Evolutionary conservation across 2,113 vertebrate species (phyloP), one percentile per base, ranked within the genome.

Genomic region (Sminthopsis crassicaudata): DNA sequence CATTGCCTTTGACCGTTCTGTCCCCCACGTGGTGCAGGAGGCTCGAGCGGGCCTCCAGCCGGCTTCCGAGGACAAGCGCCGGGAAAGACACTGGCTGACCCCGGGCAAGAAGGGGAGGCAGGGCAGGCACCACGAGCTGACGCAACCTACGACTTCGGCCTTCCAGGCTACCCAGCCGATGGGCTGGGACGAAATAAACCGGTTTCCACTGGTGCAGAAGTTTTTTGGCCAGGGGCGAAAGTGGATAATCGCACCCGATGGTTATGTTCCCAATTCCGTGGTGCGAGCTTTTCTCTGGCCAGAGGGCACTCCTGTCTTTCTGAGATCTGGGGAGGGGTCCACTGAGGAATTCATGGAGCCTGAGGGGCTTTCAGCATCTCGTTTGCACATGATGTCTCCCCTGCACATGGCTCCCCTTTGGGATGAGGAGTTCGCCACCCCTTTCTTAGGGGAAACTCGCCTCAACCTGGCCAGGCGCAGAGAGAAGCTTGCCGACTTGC

Each of bases 251-350:
- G 97, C 98, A 9, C 97, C 97, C 0, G 98, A 98, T 27, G 97
- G 98, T 84, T 98, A 97, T n/a, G 93, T 98, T 53, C 98, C 98
- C 36, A 98, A 98, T 48, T 98, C 98, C 12, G 97, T 98, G 84
- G 93, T 98, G 89, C 94, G 96, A 46, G 97, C 95, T 76, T 52
- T 52, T 22, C 94, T 98, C 84, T 98, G 98, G 67, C 97, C 97
- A 0, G 67, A 96, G 0, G 97, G 97, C 46, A 97, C 95, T 0
- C 96, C 97, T 0, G 0, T 93, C 1, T 95, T 95, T 90, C 92
- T 98, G 84, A 8, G 22, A 9, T 92, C 67, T 46, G 76, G 91
- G n/a, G 7, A 16, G 19, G 0, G 0, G 14, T 53, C 25, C 23
- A 16, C 2, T 25, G 3, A 48, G 54, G 88, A 5, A 10, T 11